These are phyloP conservation scores for Rutpela maculata DNA, from an alignment of 2,888 invertebrate genomes.

Conservation along the genomic window DNA sequence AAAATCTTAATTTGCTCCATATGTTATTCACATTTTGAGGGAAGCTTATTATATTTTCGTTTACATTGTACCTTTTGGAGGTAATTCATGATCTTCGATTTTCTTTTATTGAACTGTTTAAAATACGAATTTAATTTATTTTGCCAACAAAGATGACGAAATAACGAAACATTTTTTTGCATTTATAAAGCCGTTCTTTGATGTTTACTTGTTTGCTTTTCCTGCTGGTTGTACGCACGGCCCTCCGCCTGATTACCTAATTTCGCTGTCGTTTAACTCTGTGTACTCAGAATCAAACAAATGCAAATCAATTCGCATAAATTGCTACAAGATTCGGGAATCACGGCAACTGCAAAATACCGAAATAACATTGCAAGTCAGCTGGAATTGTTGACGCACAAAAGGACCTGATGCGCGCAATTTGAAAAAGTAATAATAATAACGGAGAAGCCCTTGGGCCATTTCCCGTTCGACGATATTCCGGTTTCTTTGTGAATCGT, in stretches of 20 bases:
- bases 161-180: background rate
- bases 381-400: background rate
- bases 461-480: constrained; percentile 30
- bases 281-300: background rate
- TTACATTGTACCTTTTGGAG: too few species aligned
- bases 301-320: constrained; percentile 8
- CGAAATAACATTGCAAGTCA: background rate
- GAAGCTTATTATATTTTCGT: too few species aligned
- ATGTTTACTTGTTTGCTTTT: background rate
- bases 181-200: background rate
- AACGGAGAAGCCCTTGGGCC: constrained; percentile 18
- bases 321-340: background rate
- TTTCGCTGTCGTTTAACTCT: background rate
- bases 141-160: background rate
- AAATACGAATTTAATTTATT: too few species aligned
- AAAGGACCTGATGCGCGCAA: constrained; percentile 2
- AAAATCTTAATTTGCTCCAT: too few species aligned
- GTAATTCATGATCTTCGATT: too few species aligned
- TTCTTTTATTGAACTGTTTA: too few species aligned
- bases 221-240: background rate
- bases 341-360: background rate
- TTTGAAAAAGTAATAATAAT: constrained; percentile 10
- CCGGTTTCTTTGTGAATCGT: constrained; percentile 30
- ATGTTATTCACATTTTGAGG: too few species aligned
- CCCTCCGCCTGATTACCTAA: background rate